Evolutionary conservation across 2,888 invertebrate genomes (phyloP).

Genomic region (Dioctria linearis): DNA sequence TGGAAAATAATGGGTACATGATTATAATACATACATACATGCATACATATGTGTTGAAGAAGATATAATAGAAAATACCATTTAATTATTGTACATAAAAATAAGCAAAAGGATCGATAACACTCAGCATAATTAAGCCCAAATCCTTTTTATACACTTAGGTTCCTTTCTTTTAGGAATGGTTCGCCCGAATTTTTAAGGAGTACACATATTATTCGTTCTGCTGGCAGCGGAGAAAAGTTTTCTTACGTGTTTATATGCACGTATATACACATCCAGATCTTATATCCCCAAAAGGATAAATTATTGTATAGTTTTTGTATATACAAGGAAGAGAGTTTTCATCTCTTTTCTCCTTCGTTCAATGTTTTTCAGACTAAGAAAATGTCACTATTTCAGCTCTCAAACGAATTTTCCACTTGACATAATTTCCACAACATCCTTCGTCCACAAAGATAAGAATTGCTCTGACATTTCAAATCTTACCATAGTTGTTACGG

Average conservation of each 20-base stretch:
- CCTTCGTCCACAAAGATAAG: constrained; percentile 4
- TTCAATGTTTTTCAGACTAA: constrained; percentile 22
- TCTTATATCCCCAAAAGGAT: constrained; percentile 43
- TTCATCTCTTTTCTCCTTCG: background rate
- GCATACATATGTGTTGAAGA: no score
- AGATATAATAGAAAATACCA: no score
- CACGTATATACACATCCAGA: constrained; percentile 3
- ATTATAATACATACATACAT: no score
- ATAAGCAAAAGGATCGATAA: no score
- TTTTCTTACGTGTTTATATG: background rate
- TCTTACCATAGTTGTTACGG: constrained; percentile 6
- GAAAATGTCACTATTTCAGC: constrained; percentile 40
- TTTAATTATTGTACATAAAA: no score
- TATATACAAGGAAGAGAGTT: constrained; percentile 43
- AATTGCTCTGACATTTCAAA: constrained; percentile 14
- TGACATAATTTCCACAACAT: constrained; percentile 42
- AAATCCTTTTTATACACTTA: background rate
- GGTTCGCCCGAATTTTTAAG: background rate
- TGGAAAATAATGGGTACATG: no score
- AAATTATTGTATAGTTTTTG: constrained; percentile 39
- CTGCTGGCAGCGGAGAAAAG: constrained; percentile 1
- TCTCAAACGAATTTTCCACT: constrained; percentile 47
- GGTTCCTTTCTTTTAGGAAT: background rate
- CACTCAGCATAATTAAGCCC: background rate
- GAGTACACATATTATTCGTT: background rate